Evolutionary conservation across 2,797 vertebrate species (phyloP).

Genomic region (Semotilus atromaculatus): DNA sequence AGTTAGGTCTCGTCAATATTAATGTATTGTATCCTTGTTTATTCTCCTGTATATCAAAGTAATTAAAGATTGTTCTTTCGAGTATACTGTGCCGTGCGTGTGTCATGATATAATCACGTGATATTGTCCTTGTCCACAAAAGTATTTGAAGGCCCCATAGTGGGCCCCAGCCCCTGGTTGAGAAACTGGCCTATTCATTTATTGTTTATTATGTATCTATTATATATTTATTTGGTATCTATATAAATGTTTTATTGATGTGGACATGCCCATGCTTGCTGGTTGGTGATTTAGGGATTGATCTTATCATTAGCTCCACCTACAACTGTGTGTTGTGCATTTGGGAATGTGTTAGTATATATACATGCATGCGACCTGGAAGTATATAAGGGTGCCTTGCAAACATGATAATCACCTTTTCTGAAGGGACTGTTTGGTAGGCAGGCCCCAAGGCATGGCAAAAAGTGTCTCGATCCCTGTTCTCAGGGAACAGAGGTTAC

Average conservation of each 20-base stretch:
- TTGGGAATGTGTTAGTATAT: not conserved
- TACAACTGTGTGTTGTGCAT: not conserved
- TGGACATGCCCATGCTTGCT: not conserved
- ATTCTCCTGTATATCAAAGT: not conserved
- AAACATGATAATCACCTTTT: too few species aligned
- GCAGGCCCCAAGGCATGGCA: too few species aligned
- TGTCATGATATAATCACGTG: too few species aligned
- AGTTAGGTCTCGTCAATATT: not conserved
- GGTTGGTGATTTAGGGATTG: not conserved
- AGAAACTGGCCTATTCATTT: not conserved
- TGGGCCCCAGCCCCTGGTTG: not conserved
- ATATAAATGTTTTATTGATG: not conserved
- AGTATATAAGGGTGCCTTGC: too few species aligned
- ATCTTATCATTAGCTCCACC: not conserved
- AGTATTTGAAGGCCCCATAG: not conserved
- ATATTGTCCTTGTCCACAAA: too few species aligned
- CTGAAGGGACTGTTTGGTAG: too few species aligned
- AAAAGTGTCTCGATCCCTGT: too few species aligned
- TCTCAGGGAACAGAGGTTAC: too few species aligned
- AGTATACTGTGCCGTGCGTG: not conserved
- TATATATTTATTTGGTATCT: not conserved
- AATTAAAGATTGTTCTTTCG: not conserved
- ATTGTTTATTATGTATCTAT: not conserved
- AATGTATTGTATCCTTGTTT: not conserved
- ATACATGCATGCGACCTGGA: not conserved